phyloP scores from a whole-genome alignment of 2,888 invertebrate species.

The Polyommatus icarus region DNA sequence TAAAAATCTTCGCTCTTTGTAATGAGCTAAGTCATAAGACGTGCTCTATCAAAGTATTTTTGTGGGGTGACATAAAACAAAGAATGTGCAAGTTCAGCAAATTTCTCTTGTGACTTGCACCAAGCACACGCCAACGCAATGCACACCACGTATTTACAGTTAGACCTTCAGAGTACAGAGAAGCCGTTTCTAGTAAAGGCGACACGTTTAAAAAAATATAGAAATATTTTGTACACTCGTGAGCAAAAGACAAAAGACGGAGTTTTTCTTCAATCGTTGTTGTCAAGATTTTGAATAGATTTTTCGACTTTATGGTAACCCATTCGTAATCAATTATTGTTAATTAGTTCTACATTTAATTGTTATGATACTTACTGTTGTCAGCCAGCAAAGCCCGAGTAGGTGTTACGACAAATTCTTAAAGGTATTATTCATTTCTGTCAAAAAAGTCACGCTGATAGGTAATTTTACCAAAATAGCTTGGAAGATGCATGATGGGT shows the following conservation, averaged over 20 bases:
- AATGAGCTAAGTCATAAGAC: not conserved
- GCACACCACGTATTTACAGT: constrained; percentile 29
- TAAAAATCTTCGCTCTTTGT: not conserved
- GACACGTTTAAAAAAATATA: not conserved
- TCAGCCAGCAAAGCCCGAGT: constrained; percentile 34
- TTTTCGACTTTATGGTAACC: not conserved
- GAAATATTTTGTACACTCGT: not conserved
- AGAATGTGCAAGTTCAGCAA: not conserved
- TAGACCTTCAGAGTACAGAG: constrained; percentile 23
- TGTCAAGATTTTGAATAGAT: not conserved
- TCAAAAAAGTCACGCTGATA: not conserved
- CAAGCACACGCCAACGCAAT: constrained; percentile 32
- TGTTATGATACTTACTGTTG: constrained; percentile 32
- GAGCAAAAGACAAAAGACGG: not conserved
- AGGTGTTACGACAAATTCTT: constrained; percentile 34
- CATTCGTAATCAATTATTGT: not conserved
- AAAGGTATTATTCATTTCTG: not conserved
- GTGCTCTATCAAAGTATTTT: not conserved
- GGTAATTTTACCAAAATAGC: not conserved
- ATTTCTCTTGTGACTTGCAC: constrained; percentile 28
- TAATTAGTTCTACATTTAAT: not conserved
- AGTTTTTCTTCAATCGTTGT: not conserved
- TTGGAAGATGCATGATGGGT: not conserved
- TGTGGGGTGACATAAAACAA: not conserved
- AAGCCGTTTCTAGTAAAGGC: constrained; percentile 12